Evolutionary conservation across 2,888 invertebrate species (phyloP).

Genomic region (Cyrtodaria siliqua): DNA sequence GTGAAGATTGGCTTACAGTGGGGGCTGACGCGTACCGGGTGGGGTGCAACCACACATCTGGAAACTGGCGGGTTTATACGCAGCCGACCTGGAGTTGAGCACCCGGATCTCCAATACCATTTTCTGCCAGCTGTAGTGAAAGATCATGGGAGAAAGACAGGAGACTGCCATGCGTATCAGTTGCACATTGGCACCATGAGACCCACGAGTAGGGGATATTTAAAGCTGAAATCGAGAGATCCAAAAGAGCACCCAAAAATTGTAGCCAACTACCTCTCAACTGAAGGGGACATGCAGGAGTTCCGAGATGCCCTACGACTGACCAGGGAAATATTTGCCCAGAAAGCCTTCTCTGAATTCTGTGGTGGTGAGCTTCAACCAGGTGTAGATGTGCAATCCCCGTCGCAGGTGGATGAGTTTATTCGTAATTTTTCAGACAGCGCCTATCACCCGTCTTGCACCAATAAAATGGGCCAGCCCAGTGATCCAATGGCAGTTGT

Average conservation of each 20-base stretch:
- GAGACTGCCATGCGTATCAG: conserved; percentile 87
- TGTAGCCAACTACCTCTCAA: conserved; percentile 95
- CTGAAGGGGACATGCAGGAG: conserved; percentile 88
- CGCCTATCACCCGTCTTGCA: conserved; percentile 93
- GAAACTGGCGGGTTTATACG: conserved; percentile 87
- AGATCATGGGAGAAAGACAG: conserved; percentile 86
- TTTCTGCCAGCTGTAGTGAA: conserved; percentile 87
- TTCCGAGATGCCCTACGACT: conserved; percentile 78
- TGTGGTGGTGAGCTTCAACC: conserved; percentile 79
- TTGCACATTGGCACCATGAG: conserved; percentile 89
- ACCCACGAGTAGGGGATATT: conserved; percentile 93
- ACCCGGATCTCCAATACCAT: conserved; percentile 87
- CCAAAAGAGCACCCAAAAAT: conserved; percentile 93
- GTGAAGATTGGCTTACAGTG: conserved; percentile 86
- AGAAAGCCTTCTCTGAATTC: conserved; percentile 84
- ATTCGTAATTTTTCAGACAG: conserved; percentile 86
- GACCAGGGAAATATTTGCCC: conserved; percentile 83
- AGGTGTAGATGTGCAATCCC: conserved; percentile 77
- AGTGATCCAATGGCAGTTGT: conserved; percentile 89
- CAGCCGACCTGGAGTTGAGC: conserved; percentile 80
- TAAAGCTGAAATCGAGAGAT: conserved; percentile 92
- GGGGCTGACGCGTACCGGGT: conserved; percentile 85
- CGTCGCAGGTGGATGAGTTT: conserved; percentile 85
- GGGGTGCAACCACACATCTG: conserved; percentile 86
- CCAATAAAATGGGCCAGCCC: conserved; percentile 90